Evolutionary conservation across 2,797 vertebrate species (phyloP), one percentile per base, ranked within the genome.

Genomic region (Bradypodion ventrale): DNA sequence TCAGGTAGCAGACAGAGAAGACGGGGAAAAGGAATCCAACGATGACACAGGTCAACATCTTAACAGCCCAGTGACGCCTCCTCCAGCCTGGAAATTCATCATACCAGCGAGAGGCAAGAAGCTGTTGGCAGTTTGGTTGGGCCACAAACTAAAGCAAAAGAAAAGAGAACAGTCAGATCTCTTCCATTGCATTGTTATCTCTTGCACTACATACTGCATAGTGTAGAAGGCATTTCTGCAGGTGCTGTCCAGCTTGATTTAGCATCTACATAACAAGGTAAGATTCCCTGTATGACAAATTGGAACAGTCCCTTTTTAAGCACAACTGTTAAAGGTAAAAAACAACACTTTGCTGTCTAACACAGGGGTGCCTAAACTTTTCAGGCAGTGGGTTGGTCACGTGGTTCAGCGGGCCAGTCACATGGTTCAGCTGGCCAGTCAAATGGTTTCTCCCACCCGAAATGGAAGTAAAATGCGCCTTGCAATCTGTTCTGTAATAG

Each of bases 81-180:
- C 99, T 97, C 99, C 98, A 99, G 90, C 98, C 98, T 0, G 98
- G 98, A 85, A 99, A 98, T 93, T 99, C 97, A 2, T 98, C 98
- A 0, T 99, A 99, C 99, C 98, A 99, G 75, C 97, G 98, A 56
- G 98, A 99, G 0, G 98, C 98, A 4, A 99, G 96, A 90, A 99
- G 96, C 93, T 99, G 98, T 93, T 99, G 99, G 94, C 99, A 99
- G 90, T 99, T 99, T 74, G 98, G 98, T 94, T 99, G 99, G 85
- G 98, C 98, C 80, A 99, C 98, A 93, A 99, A 99, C 99, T 99
- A 87, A 37, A 80, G 72, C 79, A 88, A 93, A 77, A 95, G 93
- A 44, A 94, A 81, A 49, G 52, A 88, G 90, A 92, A 89, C 0
- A 13, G 46, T 92, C 87, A 92, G 74, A 88, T 73, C 42, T 69